Evolutionary conservation across 2,797 vertebrate species (phyloP), one percentile per base, ranked within the genome.

Genomic region (Gambusia yucatana): DNA sequence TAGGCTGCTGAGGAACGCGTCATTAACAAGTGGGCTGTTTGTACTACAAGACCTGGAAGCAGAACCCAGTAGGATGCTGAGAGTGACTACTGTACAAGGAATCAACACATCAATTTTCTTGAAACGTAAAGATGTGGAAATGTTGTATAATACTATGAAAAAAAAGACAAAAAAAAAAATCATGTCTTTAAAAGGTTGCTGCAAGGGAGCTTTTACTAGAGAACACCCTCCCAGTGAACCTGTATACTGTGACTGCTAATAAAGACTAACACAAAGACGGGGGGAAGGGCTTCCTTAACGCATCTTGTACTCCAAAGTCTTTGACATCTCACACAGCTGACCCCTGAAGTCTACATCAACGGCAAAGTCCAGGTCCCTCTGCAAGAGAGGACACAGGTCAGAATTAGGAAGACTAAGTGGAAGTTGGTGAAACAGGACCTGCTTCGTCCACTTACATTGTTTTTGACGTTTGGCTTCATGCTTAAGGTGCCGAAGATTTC

Each of bases 391-490:
- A 30, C 52, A 46, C 4, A 2, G 22, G 25, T 84, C 55, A 84
- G 55, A 69, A 75, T 10, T 28, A 14, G 6, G 14, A 8, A n/a
- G 7, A 17, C 4, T 2, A 46, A 4, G 9, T 3, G 1, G 25
- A 11, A 57, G 4, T 8, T 3, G 2, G 14, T 1, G 16, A 4
- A n/a, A 2, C 6, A 2, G 43, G 6, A 14, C 39, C 9, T 1
- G 11, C 5, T 14, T 25, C 0, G 7, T 17, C 22, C 0, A 28
- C 97, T 97, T 94, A 98, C 97, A 4, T 98, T 99, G 90, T 99
- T 98, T 90, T 98, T 98, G 89, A 97, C 94, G 0, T 99, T 99
- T 52, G 97, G 97, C 84, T 98, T 97, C 97, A 98, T 98, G 94
- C 96, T 96, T 76, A 98, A 97, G 79, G 97, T 98, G 84, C 98